Percentiles rank a stretch among this genome's conserved stretches.
phyloP scores from a whole-genome alignment of 2,888 invertebrate species.

The Geophilus truncorum region DNA sequence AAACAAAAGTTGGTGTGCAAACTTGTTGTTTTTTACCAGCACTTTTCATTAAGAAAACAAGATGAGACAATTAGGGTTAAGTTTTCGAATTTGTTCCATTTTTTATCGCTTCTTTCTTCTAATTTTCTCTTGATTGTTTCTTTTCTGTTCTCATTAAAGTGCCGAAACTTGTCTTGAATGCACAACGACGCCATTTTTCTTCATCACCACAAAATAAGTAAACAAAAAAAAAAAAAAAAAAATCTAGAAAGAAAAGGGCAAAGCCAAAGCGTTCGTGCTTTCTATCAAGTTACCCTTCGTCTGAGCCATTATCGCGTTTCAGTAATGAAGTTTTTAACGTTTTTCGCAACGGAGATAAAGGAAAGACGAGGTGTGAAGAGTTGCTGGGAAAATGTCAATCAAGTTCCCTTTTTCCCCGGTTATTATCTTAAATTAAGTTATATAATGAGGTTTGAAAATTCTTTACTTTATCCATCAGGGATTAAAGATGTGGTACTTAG shows the following conservation, averaged over 20 bases:
- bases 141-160: not conserved
- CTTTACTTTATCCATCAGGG: not conserved
- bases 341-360: not conserved
- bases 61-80: too few relatives aligned
- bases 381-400: not conserved
- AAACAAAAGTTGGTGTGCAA: too few relatives aligned
- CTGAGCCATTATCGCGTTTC: conserved; percentile 16
- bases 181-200: not conserved
- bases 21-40: too few relatives aligned
- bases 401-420: not conserved
- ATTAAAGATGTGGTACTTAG: too few relatives aligned
- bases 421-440: not conserved
- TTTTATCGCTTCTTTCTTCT: not conserved
- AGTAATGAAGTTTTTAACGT: conserved; percentile 16
- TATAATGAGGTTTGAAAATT: not conserved
- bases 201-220: conserved; percentile 1
- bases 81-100: too few relatives aligned
- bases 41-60: too few relatives aligned
- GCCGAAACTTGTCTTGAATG: not conserved
- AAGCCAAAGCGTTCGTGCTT: not conserved
- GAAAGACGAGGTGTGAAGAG: not conserved
- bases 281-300: not conserved
- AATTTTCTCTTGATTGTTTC: not conserved
- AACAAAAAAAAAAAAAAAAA: not conserved
- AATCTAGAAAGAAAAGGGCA: not conserved